Evolutionary conservation across 1,140 invertebrate genomes (phyloP).

Genomic region (Drosophila eugracilis): DNA sequence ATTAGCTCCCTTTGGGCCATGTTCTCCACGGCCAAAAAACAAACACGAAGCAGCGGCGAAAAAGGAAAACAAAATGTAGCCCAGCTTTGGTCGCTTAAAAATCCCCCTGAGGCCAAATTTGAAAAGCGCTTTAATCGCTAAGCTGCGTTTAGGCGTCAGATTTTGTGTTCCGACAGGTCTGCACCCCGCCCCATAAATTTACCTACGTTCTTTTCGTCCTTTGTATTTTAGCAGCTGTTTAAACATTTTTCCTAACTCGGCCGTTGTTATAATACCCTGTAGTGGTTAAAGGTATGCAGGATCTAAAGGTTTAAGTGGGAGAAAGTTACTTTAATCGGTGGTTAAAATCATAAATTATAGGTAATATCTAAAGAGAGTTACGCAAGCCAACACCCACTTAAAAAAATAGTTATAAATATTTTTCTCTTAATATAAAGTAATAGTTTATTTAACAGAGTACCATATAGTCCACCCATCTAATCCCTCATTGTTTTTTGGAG

Average conservation of each 20-base stretch:
- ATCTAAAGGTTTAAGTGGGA: neutral
- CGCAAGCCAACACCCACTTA: too few species aligned
- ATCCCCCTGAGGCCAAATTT: constrained; percentile 62
- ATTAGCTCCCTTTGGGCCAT: constrained; percentile 28
- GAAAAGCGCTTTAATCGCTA: constrained; percentile 76
- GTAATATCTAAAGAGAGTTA: too few species aligned
- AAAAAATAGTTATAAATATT: too few species aligned
- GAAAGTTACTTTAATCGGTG: too few species aligned
- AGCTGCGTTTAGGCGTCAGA: constrained; percentile 74
- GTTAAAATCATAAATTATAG: too few species aligned
- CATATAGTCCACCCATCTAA: neutral
- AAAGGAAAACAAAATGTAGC: constrained; percentile 33
- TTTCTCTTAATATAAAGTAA: too few species aligned
- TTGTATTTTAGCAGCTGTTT: constrained; percentile 73
- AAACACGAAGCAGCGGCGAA: constrained; percentile 47
- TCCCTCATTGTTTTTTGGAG: constrained; percentile 1
- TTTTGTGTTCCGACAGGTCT: constrained; percentile 32
- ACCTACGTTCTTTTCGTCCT: constrained; percentile 38
- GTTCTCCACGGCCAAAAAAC: constrained; percentile 51
- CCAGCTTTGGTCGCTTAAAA: constrained; percentile 48
- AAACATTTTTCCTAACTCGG: constrained; percentile 69
- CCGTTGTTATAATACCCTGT: constrained; percentile 33
- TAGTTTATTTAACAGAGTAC: neutral
- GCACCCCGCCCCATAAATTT: constrained; percentile 16
- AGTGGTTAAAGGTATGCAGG: neutral